A percentile compares a stretch with the other conserved stretches of the same genome.
phyloP scores from a whole-genome alignment of 2,888 invertebrate species.

The Spodoptera exigua region DNA sequence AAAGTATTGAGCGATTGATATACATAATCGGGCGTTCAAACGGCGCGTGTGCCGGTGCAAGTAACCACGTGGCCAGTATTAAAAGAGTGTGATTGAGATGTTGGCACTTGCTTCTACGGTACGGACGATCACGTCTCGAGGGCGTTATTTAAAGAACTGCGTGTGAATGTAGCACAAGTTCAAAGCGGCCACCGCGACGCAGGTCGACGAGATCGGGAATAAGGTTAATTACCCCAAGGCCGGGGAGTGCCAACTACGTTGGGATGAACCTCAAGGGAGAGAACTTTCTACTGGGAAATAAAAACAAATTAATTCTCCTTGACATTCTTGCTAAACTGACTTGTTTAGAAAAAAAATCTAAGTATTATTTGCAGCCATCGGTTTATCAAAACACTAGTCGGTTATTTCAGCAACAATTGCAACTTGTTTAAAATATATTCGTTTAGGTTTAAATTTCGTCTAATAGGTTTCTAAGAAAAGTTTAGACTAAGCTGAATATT shows the following conservation, averaged over 20 bases:
- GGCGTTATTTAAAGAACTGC: conserved; percentile 81
- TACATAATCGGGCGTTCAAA: conserved; percentile 27
- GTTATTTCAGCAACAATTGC: conserved; percentile 32
- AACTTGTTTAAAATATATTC: conserved; percentile 25
- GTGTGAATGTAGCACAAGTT: conserved; percentile 85
- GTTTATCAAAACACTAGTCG: conserved; percentile 35
- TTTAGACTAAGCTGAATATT: conserved; percentile 14
- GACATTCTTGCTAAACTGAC: conserved; percentile 65
- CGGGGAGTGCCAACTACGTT: conserved; percentile 70
- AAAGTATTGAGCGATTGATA: conserved; percentile 34
- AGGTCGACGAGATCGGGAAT: conserved; percentile 75
- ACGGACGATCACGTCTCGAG: conserved; percentile 68
- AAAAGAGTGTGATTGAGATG: conserved; percentile 74
- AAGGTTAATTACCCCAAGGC: conserved; percentile 86
- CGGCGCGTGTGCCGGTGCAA: conserved; percentile 43
- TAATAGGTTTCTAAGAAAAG: too few relatives aligned
- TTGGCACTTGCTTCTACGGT: conserved; percentile 76
- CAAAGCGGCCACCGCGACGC: conserved; percentile 75
- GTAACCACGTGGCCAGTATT: conserved; percentile 75
- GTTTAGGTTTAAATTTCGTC: too few relatives aligned
- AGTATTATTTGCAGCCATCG: conserved; percentile 34
- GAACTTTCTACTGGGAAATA: conserved; percentile 62
- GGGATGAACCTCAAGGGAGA: conserved; percentile 55
- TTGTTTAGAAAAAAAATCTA: conserved; percentile 48
- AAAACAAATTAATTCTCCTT: conserved; percentile 62